Evolutionary conservation across 2,888 invertebrate species (phyloP), one percentile per base, ranked within the genome.

Genomic region (Lasioglossum morio): DNA sequence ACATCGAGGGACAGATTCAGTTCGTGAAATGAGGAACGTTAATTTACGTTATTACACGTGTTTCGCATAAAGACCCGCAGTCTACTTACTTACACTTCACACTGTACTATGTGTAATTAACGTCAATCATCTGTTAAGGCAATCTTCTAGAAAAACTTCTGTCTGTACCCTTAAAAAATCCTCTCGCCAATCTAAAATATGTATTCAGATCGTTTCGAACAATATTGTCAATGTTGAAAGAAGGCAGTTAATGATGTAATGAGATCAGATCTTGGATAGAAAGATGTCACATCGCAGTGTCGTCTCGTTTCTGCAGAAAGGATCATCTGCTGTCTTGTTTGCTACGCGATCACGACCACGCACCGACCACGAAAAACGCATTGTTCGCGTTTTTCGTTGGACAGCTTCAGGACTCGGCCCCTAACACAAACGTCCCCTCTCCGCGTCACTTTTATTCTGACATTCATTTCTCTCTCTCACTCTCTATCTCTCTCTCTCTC

Each of bases 351-450:
- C 19, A 63, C 30, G 19, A 19, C 16, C 63, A 19, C 63, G 63
- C 63, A 5, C 8, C 30, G 30, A 43, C 43, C 30, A 8, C 30
- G 63, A 34, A 30, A 63, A 63, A 19, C 19, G 63, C 63, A 16
- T 63, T 63, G 30, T 34, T 63, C 8, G 16, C 30, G 19, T 63
- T 74, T 37, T 48, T 40, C 69, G 48, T 63, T 37, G 19, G 53
- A 69, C 69, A n/a, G 43, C 48, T n/a, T 57, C 53, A 57, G 43
- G 48, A 37, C 19, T 34, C 60, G 72, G 76, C 72, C 83, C 76
- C 69, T 57, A 72, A 76, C 72, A 63, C 30, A 30, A 30, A 63
- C 16, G 63, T 63, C 19, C 19, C 30, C 14, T 63, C 30, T 63
- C 30, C 60, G 60, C 14, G 60, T 60, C 27, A 8, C 60, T 60